Evolutionary conservation across 2,113 vertebrate genomes (phyloP), one percentile per base, ranked within the genome.

Genomic region (Ramphastos sulfuratus): DNA sequence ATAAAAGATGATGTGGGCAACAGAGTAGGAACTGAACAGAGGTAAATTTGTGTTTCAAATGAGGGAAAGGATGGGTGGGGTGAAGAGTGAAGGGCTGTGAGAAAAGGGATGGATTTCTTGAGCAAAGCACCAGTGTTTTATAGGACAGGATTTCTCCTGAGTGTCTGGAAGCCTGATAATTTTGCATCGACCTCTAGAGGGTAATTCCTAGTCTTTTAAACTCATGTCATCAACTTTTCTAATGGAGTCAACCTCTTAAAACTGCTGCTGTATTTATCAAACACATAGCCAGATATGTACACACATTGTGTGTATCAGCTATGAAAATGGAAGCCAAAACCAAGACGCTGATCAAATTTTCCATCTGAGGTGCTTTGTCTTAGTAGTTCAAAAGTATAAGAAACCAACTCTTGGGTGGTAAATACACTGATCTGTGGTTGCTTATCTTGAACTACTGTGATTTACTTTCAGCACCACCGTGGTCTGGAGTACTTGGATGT

Each of bases 41-140:
- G 46, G 59, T 60, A 93, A 84, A 91, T 83, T 72, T 67, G 75
- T 78, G 90, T 81, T 96, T 93, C 61, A 91, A 94, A 87, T 78
- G 56, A 93, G 72, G 81, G 54, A 86, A 81, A 58, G 39, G 60
- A 61, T 42, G 37, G 27, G 48, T 70, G n/a, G 44, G 15, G 19
- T 52, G 69, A 87, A 64, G 59, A 93, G 77, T 59, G 52, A 92
- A 74, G 52, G 42, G 24, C 6, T 7, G 31, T 42, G 60, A 89
- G 74, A 65, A 89, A 6, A 85, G 81, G 55, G 44, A 39, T 76
- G 77, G 24, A 20, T 56, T 89, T 95, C 75, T 71, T 78, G 10
- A 61, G 93, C 73, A 80, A 91, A 37, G 56, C 42, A 75, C 46
- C 35, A 79, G 18, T 88, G 58, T 91, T 92, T 82, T 48, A 56